Percentiles rank a stretch among this genome's conserved stretches.
phyloP scores from a whole-genome alignment of 2,113 vertebrate genomes.

The Pteropus alecto region DNA sequence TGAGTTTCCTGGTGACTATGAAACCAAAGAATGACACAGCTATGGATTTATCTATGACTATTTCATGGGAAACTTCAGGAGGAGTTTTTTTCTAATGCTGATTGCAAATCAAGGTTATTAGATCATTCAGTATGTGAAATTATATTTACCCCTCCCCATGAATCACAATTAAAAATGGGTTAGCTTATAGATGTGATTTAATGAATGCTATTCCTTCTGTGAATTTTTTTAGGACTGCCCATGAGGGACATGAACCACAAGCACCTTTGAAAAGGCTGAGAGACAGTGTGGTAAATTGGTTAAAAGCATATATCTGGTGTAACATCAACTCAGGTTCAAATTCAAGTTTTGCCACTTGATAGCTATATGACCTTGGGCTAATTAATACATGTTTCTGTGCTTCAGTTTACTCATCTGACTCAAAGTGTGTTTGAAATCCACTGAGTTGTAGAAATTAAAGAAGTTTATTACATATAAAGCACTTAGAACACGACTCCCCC shows the following conservation, averaged over 20 bases:
- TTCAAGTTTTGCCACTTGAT: background rate
- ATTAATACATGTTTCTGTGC: background rate
- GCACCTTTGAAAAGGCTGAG: background rate
- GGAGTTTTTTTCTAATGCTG: background rate
- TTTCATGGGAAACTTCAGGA: constrained; percentile 47
- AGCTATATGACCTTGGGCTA: background rate
- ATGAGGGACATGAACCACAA: background rate
- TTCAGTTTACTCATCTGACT: background rate
- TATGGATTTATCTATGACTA: constrained; percentile 38
- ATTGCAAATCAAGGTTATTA: constrained; percentile 14
- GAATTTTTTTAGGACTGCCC: background rate
- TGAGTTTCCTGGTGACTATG: background rate
- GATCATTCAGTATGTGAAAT: background rate
- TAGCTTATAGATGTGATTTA: background rate
- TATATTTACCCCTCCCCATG: background rate
- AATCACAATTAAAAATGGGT: constrained; percentile 30
- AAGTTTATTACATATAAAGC: background rate
- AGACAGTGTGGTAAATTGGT: background rate
- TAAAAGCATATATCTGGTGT: background rate
- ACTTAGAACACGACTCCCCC: background rate
- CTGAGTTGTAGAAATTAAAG: background rate
- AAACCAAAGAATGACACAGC: background rate
- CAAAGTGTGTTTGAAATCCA: too few species aligned
- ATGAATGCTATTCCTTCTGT: background rate
- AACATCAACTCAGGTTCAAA: background rate